A percentile compares a stretch with the other conserved stretches of the same genome.
These are phyloP conservation scores for Mylabris phalerata DNA, from an alignment of 1,140 invertebrate species.

Conservation along the genomic window DNA sequence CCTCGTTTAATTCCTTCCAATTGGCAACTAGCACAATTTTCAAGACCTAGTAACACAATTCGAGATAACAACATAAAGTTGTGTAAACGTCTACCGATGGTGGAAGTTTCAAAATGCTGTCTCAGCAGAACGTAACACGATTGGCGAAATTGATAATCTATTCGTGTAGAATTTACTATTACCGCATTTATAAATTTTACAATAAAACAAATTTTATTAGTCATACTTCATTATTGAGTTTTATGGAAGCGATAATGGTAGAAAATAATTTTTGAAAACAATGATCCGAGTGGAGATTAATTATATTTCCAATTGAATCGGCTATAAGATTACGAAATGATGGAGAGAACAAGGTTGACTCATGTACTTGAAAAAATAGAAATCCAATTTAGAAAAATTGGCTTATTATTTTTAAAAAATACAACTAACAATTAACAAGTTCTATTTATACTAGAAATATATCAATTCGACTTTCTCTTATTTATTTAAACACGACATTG, in stretches of 20 bases:
- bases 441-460: background rate
- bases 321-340: too few species aligned
- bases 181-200: background rate
- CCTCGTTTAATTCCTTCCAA: too few species aligned
- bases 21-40: background rate
- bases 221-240: too few species aligned
- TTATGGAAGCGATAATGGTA: too few species aligned
- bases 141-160: background rate
- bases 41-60: conserved; percentile 8
- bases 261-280: too few species aligned
- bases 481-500: too few species aligned
- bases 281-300: too few species aligned
- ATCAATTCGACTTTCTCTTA: background rate
- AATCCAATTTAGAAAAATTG: too few species aligned
- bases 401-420: background rate
- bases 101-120: conserved; percentile 7
- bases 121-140: conserved; percentile 6
- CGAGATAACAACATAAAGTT: conserved; percentile 1
- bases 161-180: background rate
- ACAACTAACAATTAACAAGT: background rate
- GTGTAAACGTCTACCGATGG: background rate
- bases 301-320: too few species aligned
- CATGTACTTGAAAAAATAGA: too few species aligned
- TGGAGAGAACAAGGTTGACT: too few species aligned
- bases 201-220: background rate